A percentile compares a stretch with the other conserved stretches of the same genome.
Evolutionary conservation across 2,888 invertebrate species (phyloP).

Genomic region (Boloria euphrosyne): DNA sequence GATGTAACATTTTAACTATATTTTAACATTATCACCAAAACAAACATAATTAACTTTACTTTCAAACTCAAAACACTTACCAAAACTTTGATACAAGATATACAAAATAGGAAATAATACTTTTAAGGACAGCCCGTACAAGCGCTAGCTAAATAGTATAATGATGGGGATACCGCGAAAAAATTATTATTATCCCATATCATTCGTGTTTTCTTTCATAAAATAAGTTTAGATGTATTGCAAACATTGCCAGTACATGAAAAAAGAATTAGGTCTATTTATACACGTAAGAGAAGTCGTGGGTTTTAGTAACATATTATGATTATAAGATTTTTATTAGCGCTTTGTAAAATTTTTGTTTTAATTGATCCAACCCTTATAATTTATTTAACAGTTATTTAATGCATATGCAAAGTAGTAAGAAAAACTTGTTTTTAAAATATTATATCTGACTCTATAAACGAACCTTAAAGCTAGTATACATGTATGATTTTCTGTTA

Average conservation of each 20-base stretch:
- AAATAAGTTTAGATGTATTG: conserved; percentile 44
- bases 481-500: neutral
- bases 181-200: conserved; percentile 49
- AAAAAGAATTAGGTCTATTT: conserved; percentile 31
- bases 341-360: no score
- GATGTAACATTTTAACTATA: conserved; percentile 7
- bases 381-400: no score
- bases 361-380: neutral
- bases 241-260: conserved; percentile 45
- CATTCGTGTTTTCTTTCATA: conserved; percentile 48
- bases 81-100: conserved; percentile 26
- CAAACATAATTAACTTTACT: conserved; percentile 28
- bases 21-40: conserved; percentile 22
- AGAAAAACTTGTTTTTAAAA: neutral
- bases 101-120: conserved; percentile 34
- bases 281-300: conserved; percentile 9
- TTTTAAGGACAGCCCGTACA: conserved; percentile 11
- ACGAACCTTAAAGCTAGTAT: conserved; percentile 18
- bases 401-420: no score
- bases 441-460: conserved; percentile 13
- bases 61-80: conserved; percentile 40
- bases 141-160: conserved; percentile 35
- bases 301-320: neutral
- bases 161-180: conserved; percentile 54
- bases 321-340: neutral